These are phyloP conservation scores for Datnioides undecimradiatus DNA, from an alignment of 2,113 vertebrate genomes.

Conservation along the genomic window DNA sequence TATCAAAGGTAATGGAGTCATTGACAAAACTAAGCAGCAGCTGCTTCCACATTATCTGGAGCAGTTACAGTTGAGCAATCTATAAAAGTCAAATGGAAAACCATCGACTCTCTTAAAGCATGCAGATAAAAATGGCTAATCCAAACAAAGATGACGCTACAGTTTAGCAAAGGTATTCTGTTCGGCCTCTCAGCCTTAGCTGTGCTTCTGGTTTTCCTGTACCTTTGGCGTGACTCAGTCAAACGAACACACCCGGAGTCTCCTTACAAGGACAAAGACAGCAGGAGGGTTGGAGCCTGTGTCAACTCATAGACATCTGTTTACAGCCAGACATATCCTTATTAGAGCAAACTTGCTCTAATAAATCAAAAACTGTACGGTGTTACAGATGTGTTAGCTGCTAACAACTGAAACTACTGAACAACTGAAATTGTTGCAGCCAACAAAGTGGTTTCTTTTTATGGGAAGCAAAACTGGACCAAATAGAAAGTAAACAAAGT, in stretches of 20 bases:
- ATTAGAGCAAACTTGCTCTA: not conserved
- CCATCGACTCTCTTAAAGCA: slow-evolving; percentile 19
- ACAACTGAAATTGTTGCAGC: slow-evolving; percentile 1
- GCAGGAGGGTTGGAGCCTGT: slow-evolving; percentile 63
- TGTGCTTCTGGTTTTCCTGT: slow-evolving; percentile 43
- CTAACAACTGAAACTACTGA: not conserved
- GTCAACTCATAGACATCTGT: slow-evolving; percentile 60
- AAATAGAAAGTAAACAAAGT: not conserved
- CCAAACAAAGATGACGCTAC: slow-evolving; percentile 53
- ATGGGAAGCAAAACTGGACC: not conserved
- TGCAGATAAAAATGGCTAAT: slow-evolving; percentile 33
- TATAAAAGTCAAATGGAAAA: slow-evolving; percentile 29
- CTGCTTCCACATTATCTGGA: slow-evolving; percentile 34
- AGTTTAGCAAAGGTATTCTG: slow-evolving; percentile 41
- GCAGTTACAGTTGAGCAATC: slow-evolving; percentile 14
- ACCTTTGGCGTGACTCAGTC: slow-evolving; percentile 68
- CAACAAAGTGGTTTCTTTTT: slow-evolving; percentile 1
- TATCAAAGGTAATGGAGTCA: slow-evolving; percentile 37
- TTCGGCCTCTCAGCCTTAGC: slow-evolving; percentile 30
- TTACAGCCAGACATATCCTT: slow-evolving; percentile 35
- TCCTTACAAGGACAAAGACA: slow-evolving; percentile 84
- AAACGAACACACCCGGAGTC: slow-evolving; percentile 69
- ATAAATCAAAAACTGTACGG: slow-evolving; percentile 34
- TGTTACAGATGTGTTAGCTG: slow-evolving; percentile 15
- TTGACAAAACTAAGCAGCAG: slow-evolving; percentile 8